Percentiles rank a stretch among this genome's conserved stretches.
Conservation (phyloP, 2,113 vertebrate species). For the Anarrhichthys ocellatus region DNA sequence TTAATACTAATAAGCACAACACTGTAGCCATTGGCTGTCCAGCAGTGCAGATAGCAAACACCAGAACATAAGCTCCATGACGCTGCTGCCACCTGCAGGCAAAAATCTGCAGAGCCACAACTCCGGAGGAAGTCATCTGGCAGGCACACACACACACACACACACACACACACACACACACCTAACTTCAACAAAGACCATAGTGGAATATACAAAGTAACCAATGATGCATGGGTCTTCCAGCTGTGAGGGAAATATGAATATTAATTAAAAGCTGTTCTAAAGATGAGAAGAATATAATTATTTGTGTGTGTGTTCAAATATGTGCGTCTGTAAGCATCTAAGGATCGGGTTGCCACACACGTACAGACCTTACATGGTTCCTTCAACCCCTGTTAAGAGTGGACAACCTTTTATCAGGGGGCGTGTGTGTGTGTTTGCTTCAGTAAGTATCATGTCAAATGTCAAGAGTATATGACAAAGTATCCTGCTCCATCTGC, state of each 20-base stretch:
- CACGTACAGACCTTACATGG: not conserved
- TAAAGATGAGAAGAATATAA: slow-evolving; percentile 28
- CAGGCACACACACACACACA: slow-evolving; percentile 26
- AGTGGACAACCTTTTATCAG: not conserved
- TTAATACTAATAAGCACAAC: not conserved
- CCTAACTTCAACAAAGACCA: slow-evolving; percentile 26
- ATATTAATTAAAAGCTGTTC: slow-evolving; percentile 58
- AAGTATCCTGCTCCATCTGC: not conserved
- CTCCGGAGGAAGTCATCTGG: not conserved
- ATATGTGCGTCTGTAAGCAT: slow-evolving; percentile 9
- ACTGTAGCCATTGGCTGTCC: slow-evolving; percentile 2
- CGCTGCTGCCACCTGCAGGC: slow-evolving; percentile 70
- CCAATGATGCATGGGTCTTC: slow-evolving; percentile 42
- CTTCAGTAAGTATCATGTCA: not conserved
- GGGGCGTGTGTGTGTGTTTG: not conserved
- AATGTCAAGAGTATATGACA: not conserved
- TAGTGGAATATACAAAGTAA: slow-evolving; percentile 20
- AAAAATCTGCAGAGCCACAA: slow-evolving; percentile 18
- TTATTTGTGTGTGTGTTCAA: slow-evolving; percentile 9
- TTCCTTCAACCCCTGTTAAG: too few species aligned
- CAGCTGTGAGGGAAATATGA: slow-evolving; percentile 41
- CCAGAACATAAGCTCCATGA: not conserved
- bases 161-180: slow-evolving; percentile 6
- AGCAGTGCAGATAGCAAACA: not conserved
- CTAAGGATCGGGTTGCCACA: not conserved